Evolutionary conservation across 2,797 vertebrate species (phyloP), one percentile per base, ranked within the genome.

Genomic region (Emys orbicularis): DNA sequence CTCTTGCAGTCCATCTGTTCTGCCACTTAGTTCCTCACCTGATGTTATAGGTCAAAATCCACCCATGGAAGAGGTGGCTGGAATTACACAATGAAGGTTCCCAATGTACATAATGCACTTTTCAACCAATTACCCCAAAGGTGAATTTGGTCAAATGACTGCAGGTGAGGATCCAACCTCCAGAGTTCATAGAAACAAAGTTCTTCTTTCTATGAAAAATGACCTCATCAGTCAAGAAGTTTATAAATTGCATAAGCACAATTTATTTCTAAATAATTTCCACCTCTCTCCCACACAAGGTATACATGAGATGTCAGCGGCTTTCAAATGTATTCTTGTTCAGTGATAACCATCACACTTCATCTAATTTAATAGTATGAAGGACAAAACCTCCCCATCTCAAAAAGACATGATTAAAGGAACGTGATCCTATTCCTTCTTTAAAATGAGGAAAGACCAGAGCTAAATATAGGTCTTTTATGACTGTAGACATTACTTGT

Each of bases 241-340:
- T 34, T 9, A 65, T 25, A 27, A 84, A 25, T 19, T 92, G 79
- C 0, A 0, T 27, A 84, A 89, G 29, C 0, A 0, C 6, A 83
- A 59, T 56, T 57, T 53, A 80, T 53, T 85, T 90, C 34, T 0
- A 3, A 76, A 61, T 61, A 61, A 61, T 61, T 31, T 34, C 34
- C 72, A 44, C 21, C 8, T 84, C 37, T 61, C 59, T 16, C 59
- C 31, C 59, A 61, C 59, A 61, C 31, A 19, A 37, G 61, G 8
- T 68, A 61, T 16, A 68, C 15, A 18, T 68, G 34, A 68, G 34
- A 37, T 34, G 4, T 68, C 61, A 68, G 34, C 1, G 16, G 34
- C 61, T 68, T 37, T 37, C 61, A 68, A 37, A 68, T 68, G 21
- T 16, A 61, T 61, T 61, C 59, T 34, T 61, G 29, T n/a, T 61